These are phyloP conservation scores for Drosophila pachea DNA, from an alignment of 1,140 invertebrate genomes.

Conservation along the genomic window DNA sequence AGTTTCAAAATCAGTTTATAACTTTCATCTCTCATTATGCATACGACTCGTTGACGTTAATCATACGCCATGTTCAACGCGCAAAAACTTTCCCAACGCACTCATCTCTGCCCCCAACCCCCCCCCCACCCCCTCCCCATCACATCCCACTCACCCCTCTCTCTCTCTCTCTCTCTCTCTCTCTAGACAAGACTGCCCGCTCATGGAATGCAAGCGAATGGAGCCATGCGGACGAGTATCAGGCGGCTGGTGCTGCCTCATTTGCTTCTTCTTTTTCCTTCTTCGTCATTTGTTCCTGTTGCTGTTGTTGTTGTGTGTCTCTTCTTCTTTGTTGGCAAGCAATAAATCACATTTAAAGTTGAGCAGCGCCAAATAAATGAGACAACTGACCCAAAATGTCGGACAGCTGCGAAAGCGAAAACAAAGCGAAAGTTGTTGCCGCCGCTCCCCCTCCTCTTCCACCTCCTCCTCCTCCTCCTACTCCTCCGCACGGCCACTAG, in stretches of 20 bases:
- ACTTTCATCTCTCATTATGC: conserved; percentile 49
- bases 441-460: not conserved
- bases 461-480: too few species aligned
- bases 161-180: not conserved
- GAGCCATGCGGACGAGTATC: too few species aligned
- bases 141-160: not conserved
- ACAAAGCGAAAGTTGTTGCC: conserved; percentile 56
- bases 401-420: conserved; percentile 55
- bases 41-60: conserved; percentile 71
- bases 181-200: too few species aligned
- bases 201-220: too few species aligned
- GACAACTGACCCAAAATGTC: conserved; percentile 75
- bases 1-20: conserved; percentile 23
- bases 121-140: not conserved
- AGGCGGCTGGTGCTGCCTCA: too few species aligned
- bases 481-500: too few species aligned
- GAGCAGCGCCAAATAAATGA: conserved; percentile 66
- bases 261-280: not conserved
- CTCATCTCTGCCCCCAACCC: not conserved
- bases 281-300: not conserved
- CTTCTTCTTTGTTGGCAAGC: conserved; percentile 32
- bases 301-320: not conserved
- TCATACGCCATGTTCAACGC: conserved; percentile 73
- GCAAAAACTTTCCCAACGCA: conserved; percentile 45
- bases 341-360: conserved; percentile 70